phyloP scores from a whole-genome alignment of 2,797 vertebrate species.

The Macrochelys suwanniensis region DNA sequence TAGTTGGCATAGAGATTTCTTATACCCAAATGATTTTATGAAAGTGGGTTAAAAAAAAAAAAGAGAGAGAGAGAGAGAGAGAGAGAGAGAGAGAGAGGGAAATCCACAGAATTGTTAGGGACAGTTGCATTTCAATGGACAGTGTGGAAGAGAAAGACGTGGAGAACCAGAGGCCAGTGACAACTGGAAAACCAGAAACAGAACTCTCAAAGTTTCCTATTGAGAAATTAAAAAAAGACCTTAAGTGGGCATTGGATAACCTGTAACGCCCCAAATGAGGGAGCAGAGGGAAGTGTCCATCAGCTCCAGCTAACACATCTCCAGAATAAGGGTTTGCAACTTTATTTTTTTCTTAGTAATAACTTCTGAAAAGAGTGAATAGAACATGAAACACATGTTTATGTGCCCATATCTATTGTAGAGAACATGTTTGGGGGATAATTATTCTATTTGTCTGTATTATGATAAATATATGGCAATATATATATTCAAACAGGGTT shows the following conservation, averaged over 20 bases:
- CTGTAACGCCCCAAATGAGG: not conserved
- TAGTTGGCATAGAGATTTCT: not conserved
- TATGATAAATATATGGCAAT: not conserved
- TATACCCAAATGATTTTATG: not conserved
- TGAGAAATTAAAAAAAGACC: not conserved
- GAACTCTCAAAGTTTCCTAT: not conserved
- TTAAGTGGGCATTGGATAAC: accelerated
- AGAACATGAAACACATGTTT: not conserved
- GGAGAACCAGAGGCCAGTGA: not conserved
- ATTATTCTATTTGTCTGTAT: not conserved
- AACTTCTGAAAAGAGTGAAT: not conserved
- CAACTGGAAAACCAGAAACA: not conserved
- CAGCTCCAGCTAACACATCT: accelerated
- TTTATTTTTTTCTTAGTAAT: not conserved
- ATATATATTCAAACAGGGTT: not conserved
- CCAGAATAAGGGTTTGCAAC: not conserved
- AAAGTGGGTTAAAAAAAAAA: not conserved
- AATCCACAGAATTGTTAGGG: accelerated
- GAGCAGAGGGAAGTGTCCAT: not conserved
- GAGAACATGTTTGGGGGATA: not conserved
- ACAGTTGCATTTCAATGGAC: accelerated
- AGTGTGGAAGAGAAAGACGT: not conserved
- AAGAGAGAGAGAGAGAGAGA: not conserved
- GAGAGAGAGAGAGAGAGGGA: not conserved
- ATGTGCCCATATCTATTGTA: not conserved